phyloP scores from a whole-genome alignment of 2,113 vertebrate species.

The Ranitomeya variabilis region DNA sequence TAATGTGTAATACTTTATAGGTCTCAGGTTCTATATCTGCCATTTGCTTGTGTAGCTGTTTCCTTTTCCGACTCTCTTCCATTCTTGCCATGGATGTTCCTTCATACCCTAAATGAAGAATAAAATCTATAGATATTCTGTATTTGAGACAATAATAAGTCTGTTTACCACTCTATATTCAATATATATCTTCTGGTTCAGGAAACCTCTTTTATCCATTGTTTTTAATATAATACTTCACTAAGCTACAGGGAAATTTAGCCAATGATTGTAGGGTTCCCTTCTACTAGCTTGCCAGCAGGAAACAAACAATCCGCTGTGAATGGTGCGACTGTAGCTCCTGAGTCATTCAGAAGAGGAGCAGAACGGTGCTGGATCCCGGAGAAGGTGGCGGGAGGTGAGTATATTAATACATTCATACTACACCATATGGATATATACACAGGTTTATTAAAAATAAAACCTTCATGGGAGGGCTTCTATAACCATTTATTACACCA shows the following conservation, averaged over 20 bases:
- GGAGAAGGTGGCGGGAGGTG: too few relatives aligned
- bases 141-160: background rate
- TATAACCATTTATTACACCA: background rate
- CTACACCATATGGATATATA: too few relatives aligned
- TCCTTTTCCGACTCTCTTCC: constrained; percentile 44
- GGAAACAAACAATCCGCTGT: too few relatives aligned
- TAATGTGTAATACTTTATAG: constrained; percentile 3
- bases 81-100: constrained; percentile 52
- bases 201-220: too few relatives aligned
- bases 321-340: too few relatives aligned
- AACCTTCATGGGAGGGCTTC: background rate
- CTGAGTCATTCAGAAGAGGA: too few relatives aligned
- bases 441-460: background rate
- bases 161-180: background rate
- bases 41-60: constrained; percentile 22
- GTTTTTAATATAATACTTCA: too few relatives aligned
- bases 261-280: too few relatives aligned
- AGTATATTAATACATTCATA: too few relatives aligned
- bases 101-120: constrained; percentile 32
- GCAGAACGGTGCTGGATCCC: too few relatives aligned
- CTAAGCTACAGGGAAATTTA: too few relatives aligned
- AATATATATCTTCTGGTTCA: background rate
- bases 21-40: constrained; percentile 34
- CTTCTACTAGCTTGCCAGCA: too few relatives aligned
- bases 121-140: background rate